Base-by-base conservation (phyloP, 2,888 invertebrate species). In the Sarcophaga caerulescens region DNA sequence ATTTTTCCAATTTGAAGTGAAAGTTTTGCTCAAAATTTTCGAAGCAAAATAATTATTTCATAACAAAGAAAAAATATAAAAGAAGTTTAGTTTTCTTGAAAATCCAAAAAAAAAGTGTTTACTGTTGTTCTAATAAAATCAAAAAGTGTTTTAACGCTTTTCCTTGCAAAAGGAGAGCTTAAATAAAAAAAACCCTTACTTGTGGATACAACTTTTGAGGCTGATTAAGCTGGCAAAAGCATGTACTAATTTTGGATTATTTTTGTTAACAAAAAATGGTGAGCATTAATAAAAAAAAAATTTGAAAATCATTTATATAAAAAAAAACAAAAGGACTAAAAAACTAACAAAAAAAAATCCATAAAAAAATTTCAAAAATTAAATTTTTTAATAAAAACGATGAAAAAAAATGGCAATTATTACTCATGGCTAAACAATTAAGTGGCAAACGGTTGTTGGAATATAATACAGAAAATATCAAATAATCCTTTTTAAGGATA, bases 191-290 rank as follows among this genome's bases (percentile, higher is more conserved):
- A 71, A 47, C 10, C 35, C 23, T 68, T 76, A 12, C 14, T 81
- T 81, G 83, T 86, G 81, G 85, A 81, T 86, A 57, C 21, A 68
- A 69, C 74, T 82, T 76, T 86, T 77, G 59, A 73, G 74, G 85
- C 85, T 81, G 83, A 63, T 78, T 71, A 84, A 45, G 81, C 83
- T 86, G 83, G 83, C 85, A 86, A 86, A 86, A 86, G 81, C 81
- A 86, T 86, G 85, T 81, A 84, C 59, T 86, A 84, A 75, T 86
- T 83, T 83, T 78, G 85, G 85, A 86, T 86, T 84, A 86, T 75
- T 81, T 84, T 86, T 75, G 85, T 84, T 44, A 81, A 86, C 23
- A 86, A 76, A 86, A 86, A 86, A 86, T 86, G 85, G 85, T 86
- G 81, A 86, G 85, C 47, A n/a, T 57, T 63, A n/a, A 57, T 19